Percentiles rank a stretch among this genome's conserved stretches.
These are phyloP conservation scores for Plumapathes pennacea DNA, from an alignment of 92 coral and sea anemone genomes.

Conservation along the genomic window DNA sequence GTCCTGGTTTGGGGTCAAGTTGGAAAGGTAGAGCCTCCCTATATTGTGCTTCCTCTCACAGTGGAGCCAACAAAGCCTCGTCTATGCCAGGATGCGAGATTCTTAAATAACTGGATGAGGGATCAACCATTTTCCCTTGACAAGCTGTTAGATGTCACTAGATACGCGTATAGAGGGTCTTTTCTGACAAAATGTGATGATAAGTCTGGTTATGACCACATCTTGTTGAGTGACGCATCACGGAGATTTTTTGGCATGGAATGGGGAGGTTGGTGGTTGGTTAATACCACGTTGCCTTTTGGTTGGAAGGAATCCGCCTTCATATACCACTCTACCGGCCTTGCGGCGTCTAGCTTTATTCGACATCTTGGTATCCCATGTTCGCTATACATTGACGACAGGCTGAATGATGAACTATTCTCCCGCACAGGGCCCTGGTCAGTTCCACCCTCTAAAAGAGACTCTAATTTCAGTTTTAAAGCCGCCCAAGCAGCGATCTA, in stretches of 20 bases:
- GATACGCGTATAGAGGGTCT: background rate
- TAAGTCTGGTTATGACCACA: conserved; percentile 6
- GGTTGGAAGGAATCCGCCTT: conserved; percentile 33
- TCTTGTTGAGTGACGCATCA: background rate
- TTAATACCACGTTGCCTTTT: conserved; percentile 15
- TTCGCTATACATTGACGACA: conserved; percentile 47
- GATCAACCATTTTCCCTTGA: background rate
- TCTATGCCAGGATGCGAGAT: conserved; percentile 12
- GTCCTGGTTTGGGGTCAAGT: background rate
- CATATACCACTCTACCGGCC: conserved; percentile 26
- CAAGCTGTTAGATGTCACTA: background rate
- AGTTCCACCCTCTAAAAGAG: conserved; percentile 3
- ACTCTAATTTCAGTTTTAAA: conserved; percentile 12
- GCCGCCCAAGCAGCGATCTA: conserved; percentile 45
- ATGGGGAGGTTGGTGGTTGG: conserved; percentile 19
- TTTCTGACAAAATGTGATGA: conserved; percentile 1
- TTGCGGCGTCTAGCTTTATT: conserved; percentile 10
- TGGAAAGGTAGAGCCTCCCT: background rate
- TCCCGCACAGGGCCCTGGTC: conserved; percentile 36
- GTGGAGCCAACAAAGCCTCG: background rate
- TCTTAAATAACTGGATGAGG: background rate
- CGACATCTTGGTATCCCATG: conserved; percentile 38
- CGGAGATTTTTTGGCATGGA: conserved; percentile 7
- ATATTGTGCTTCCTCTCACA: background rate
- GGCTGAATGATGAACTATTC: conserved; percentile 39